phyloP scores from a whole-genome alignment of 2,888 invertebrate genomes.

The Coremacera marginata region DNA sequence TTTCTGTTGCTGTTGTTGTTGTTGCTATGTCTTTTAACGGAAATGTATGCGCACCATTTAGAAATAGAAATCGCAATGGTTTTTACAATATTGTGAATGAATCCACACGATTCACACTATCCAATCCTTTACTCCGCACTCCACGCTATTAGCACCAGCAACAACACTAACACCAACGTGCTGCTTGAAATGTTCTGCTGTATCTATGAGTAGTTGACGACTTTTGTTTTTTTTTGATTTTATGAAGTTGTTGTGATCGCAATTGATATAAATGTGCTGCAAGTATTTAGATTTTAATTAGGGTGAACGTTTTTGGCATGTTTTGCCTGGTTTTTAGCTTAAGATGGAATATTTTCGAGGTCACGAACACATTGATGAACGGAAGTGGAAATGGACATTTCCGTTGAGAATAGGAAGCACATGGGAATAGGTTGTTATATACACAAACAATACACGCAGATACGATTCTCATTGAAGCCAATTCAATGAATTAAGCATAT shows the following conservation, averaged over 20 bases:
- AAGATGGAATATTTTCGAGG: conserved; percentile 39
- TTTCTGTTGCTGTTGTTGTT: conserved; percentile 8
- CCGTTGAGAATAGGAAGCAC: conserved; percentile 23
- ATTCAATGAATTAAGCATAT: neutral
- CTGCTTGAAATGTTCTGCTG: neutral
- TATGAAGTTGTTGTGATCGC: conserved; percentile 13
- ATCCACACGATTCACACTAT: conserved; percentile 18
- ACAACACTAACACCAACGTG: neutral
- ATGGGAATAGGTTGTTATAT: neutral
- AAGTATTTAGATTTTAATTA: conserved; percentile 38
- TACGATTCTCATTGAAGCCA: neutral
- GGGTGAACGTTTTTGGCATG: conserved; percentile 37
- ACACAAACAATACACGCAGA: conserved; percentile 21
- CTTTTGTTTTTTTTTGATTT: neutral
- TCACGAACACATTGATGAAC: conserved; percentile 35
- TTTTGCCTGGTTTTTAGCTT: conserved; percentile 22
- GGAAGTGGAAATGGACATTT: conserved; percentile 42
- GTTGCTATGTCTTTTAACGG: conserved; percentile 40
- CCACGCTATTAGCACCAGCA: neutral
- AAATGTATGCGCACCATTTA: conserved; percentile 45
- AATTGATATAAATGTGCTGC: conserved; percentile 16
- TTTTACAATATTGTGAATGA: conserved; percentile 41
- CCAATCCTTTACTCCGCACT: neutral
- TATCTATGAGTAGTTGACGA: neutral
- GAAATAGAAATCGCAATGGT: conserved; percentile 46